phyloP scores from a whole-genome alignment of 2,113 vertebrate genomes.

The Calypte anna region DNA sequence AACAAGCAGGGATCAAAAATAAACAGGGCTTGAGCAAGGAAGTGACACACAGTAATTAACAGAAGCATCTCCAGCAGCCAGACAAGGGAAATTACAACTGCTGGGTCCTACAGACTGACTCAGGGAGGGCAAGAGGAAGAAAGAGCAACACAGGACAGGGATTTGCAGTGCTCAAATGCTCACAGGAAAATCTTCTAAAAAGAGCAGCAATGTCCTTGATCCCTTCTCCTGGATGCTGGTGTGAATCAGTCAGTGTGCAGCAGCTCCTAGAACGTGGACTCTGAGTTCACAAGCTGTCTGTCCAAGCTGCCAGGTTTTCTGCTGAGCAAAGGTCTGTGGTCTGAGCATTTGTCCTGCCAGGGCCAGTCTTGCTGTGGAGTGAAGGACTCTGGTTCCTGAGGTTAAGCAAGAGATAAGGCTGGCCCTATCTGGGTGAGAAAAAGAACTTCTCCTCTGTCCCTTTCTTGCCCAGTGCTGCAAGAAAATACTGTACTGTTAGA shows the following conservation, averaged over 20 bases:
- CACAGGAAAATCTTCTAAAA: not conserved
- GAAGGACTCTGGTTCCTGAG: not conserved
- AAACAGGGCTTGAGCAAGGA: not conserved
- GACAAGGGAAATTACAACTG: not conserved
- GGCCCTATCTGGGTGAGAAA: not conserved
- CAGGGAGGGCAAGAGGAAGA: not conserved
- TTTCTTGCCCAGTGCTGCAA: not conserved
- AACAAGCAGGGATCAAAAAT: slow-evolving; percentile 17
- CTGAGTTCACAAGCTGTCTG: not conserved
- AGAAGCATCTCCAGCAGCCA: not conserved
- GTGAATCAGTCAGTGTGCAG: not conserved
- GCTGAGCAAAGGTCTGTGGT: not conserved
- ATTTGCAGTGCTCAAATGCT: not conserved
- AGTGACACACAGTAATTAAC: slow-evolving; percentile 3
- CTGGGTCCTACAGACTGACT: not conserved
- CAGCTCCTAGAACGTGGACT: not conserved
- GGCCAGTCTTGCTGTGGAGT: not conserved
- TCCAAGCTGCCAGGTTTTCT: not conserved
- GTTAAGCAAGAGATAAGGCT: not conserved
- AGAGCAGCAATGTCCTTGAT: not conserved
- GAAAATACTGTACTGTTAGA: not conserved
- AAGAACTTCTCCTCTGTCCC: not conserved
- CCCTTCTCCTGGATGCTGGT: not conserved
- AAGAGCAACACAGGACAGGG: not conserved
- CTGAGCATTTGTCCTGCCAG: not conserved